Conservation (phyloP, 2,797 vertebrate species). For the Phataginus tricuspis region DNA sequence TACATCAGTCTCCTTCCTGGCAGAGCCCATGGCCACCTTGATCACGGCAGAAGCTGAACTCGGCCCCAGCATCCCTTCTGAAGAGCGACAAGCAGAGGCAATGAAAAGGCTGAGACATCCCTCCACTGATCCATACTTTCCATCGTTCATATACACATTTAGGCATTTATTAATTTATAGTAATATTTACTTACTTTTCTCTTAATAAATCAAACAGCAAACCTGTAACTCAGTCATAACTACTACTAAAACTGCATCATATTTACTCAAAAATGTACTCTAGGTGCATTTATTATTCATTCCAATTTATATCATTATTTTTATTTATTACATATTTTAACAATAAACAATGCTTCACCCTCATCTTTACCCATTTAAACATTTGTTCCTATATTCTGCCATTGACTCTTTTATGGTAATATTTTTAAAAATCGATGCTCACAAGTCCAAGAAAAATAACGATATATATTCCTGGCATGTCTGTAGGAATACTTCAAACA, state of each 20-base stretch:
- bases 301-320: neutral
- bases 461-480: no score
- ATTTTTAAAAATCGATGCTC: neutral
- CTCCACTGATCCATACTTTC: neutral
- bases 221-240: neutral
- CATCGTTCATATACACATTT: neutral
- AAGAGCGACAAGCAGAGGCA: rapidly evolving
- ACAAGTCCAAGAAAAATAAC: neutral
- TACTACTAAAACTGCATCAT: no score
- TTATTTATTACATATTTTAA: neutral
- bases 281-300: neutral
- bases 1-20: neutral
- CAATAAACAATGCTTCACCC: neutral
- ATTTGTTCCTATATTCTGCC: neutral
- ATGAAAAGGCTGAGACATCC: neutral
- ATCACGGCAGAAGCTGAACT: neutral
- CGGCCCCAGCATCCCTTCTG: neutral
- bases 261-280: neutral
- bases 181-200: neutral
- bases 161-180: neutral
- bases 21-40: rapidly evolving
- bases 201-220: neutral
- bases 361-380: no score
- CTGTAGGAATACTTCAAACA: neutral
- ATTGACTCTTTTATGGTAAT: neutral